A percentile compares a stretch with the other conserved stretches of the same genome.
These are phyloP conservation scores for Eueides isabella DNA, from an alignment of 1,140 invertebrate species.

Conservation along the genomic window DNA sequence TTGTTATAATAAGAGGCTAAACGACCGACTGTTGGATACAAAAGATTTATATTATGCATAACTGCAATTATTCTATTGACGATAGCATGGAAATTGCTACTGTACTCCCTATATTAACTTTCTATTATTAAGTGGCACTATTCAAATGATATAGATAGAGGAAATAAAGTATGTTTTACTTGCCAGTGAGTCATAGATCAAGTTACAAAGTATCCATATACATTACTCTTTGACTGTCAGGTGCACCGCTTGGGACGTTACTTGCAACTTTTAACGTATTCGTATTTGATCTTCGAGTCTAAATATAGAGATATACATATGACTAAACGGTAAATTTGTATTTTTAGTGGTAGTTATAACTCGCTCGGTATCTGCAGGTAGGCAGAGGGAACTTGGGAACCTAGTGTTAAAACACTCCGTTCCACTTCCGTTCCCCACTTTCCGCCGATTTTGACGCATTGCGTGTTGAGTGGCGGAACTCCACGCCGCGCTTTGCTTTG, in stretches of 20 bases:
- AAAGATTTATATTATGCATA: conserved; percentile 22
- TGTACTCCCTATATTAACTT: not conserved
- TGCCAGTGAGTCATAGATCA: not conserved
- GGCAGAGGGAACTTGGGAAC: too few relatives aligned
- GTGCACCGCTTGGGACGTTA: not conserved
- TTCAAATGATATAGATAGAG: not conserved
- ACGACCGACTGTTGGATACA: conserved; percentile 9
- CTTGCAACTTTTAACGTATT: conserved; percentile 26
- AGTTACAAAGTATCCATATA: conserved; percentile 17
- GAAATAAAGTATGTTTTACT: not conserved
- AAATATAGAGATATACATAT: not conserved
- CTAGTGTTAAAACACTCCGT: too few relatives aligned
- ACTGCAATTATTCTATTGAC: conserved; percentile 4
- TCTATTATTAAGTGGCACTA: not conserved
- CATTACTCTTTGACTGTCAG: conserved; percentile 30
- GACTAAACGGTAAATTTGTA: not conserved
- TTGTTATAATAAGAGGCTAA: conserved; percentile 15
- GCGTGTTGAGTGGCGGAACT: too few relatives aligned
- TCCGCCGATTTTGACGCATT: too few relatives aligned
- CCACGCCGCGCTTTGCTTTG: too few relatives aligned
- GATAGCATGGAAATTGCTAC: not conserved
- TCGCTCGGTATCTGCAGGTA: too few relatives aligned
- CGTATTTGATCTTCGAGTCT: conserved; percentile 21
- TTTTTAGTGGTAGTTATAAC: not conserved
- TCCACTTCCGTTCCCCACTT: too few relatives aligned